These are phyloP conservation scores for Grammomys dolichurus DNA, from an alignment of 2,113 vertebrate species.

Conservation along the genomic window DNA sequence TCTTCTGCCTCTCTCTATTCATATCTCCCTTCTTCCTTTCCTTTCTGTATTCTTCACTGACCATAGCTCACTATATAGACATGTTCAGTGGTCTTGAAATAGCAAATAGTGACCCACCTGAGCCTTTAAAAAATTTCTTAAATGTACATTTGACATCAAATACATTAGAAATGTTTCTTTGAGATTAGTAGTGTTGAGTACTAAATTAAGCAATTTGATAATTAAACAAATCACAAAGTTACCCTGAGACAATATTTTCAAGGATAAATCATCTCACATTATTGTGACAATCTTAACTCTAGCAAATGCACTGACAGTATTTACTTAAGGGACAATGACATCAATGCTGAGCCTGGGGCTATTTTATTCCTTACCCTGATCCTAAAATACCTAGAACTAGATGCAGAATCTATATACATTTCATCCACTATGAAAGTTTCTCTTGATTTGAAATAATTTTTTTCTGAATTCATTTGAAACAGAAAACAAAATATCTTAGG, in stretches of 20 bases:
- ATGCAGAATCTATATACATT: not conserved
- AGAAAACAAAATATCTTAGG: constrained; percentile 21
- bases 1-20: not conserved
- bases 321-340: constrained; percentile 61
- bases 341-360: not conserved
- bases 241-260: constrained; percentile 30
- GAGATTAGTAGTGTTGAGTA: fast-evolving
- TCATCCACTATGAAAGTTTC: constrained; percentile 22
- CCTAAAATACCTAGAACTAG: constrained; percentile 25
- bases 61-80: not conserved
- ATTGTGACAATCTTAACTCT: not conserved
- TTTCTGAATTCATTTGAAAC: constrained; percentile 34
- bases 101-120: not conserved
- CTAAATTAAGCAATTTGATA: not conserved
- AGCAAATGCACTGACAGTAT: not conserved
- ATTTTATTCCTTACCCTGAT: not conserved
- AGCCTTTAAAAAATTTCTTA: not conserved
- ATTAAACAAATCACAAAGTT: constrained; percentile 30
- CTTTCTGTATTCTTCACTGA: not conserved
- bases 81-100: not conserved
- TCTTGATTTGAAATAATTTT: constrained; percentile 30
- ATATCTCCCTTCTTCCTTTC: not conserved
- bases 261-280: not conserved
- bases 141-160: not conserved
- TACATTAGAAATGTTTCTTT: not conserved